A percentile compares a stretch with the other conserved stretches of the same genome.
Evolutionary conservation across 1,140 invertebrate genomes (phyloP).

Genomic region (Sycophaga agraensis): DNA sequence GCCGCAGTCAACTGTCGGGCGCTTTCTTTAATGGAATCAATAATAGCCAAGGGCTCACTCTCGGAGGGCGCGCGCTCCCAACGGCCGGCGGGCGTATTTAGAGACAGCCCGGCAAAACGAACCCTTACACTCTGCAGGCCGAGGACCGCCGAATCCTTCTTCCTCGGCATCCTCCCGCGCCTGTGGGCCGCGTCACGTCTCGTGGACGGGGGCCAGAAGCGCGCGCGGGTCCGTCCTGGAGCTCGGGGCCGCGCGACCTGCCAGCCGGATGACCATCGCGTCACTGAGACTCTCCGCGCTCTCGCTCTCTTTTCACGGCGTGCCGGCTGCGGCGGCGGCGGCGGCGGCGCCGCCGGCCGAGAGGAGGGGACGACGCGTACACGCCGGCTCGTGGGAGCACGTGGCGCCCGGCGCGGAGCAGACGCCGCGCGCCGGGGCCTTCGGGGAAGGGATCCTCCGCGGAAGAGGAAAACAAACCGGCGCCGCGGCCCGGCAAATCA

Average conservation of each 20-base stretch:
- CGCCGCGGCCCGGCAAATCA: too few relatives aligned
- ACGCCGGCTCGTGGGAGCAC: neutral
- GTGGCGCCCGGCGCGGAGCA: too few relatives aligned
- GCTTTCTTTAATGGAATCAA: too few relatives aligned
- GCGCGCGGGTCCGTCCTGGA: neutral
- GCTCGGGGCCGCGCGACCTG: constrained; percentile 35
- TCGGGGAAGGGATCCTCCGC: neutral
- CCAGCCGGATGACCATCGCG: constrained; percentile 51
- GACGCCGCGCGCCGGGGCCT: too few relatives aligned
- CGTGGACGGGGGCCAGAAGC: neutral
- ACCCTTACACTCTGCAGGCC: constrained; percentile 16
- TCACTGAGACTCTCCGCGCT: constrained; percentile 47
- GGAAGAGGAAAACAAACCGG: too few relatives aligned
- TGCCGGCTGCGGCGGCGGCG: neutral
- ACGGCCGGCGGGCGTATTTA: too few relatives aligned
- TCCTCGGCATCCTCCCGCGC: neutral
- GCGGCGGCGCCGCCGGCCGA: neutral
- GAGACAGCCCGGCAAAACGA: too few relatives aligned
- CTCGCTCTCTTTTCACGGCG: constrained; percentile 15
- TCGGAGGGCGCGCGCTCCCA: too few relatives aligned
- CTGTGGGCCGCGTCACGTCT: constrained; percentile 1
- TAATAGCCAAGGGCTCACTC: too few relatives aligned
- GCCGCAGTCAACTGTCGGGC: too few relatives aligned
- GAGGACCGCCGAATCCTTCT: neutral
- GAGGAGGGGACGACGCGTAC: constrained; percentile 6